A percentile compares a stretch with the other conserved stretches of the same genome.
phyloP scores from a whole-genome alignment of 2,113 vertebrate genomes.

The Cavia porcellus region DNA sequence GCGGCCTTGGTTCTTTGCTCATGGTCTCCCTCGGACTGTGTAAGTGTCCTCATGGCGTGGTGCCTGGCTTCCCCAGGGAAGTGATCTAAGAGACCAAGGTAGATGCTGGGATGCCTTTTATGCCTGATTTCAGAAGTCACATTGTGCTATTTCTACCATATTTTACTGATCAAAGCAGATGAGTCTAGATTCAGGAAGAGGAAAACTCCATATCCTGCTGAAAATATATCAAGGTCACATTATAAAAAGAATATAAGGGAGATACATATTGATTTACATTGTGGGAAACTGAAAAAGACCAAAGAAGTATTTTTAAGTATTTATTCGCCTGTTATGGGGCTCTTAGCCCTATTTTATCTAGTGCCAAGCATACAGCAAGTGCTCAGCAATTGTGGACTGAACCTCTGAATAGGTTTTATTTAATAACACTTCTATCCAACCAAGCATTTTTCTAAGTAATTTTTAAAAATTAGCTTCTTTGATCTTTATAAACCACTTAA shows the following conservation, averaged over 20 bases:
- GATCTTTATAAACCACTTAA: neutral
- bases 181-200: neutral
- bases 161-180: neutral
- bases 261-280: neutral
- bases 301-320: neutral
- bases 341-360: neutral
- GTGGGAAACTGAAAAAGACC: neutral
- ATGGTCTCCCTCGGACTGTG: neutral
- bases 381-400: neutral
- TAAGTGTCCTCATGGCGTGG: neutral
- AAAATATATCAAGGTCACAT: neutral
- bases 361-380: neutral
- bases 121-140: neutral
- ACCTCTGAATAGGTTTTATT: neutral
- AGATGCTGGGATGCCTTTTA: neutral
- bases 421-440: neutral
- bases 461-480: slow-evolving; percentile 3
- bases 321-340: neutral
- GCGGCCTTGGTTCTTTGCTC: neutral
- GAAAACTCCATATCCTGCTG: neutral
- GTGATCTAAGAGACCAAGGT: neutral
- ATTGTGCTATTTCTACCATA: neutral
- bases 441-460: slow-evolving; percentile 23
- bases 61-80: neutral
- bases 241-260: neutral